Conservation (phyloP, 2,113 vertebrate species). For the Lonchura striata region DNA sequence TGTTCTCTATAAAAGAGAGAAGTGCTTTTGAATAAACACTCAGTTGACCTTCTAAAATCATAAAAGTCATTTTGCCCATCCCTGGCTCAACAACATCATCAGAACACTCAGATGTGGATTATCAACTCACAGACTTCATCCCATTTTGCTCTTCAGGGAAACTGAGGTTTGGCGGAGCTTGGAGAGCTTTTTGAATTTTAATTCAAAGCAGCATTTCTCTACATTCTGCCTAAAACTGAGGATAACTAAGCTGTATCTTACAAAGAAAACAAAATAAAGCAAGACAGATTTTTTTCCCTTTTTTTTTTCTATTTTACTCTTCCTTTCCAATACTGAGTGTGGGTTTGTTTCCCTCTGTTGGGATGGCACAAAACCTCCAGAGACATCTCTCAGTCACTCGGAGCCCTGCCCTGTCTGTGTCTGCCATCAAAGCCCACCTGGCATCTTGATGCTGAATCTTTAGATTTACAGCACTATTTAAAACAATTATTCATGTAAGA, state of each 20-base stretch:
- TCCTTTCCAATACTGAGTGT: fast-evolving
- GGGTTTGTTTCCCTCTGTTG: not conserved
- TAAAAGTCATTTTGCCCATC: no score
- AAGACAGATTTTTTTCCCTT: fast-evolving
- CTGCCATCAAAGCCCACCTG: not conserved
- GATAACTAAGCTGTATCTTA: not conserved
- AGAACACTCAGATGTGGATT: not conserved
- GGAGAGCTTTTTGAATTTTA: not conserved
- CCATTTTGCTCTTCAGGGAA: not conserved
- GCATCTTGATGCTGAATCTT: not conserved
- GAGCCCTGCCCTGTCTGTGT: not conserved
- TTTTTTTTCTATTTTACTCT: not conserved
- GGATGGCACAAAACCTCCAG: not conserved
- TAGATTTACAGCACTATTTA: not conserved
- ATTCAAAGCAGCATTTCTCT: not conserved
- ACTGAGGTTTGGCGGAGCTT: not conserved
- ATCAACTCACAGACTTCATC: not conserved
- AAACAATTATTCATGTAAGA: not conserved
- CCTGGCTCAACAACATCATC: not conserved
- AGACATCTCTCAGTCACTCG: not conserved
- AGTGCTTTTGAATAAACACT: no score
- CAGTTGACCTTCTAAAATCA: no score
- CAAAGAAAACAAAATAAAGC: not conserved
- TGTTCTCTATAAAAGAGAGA: no score
- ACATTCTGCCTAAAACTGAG: not conserved